phyloP scores from a whole-genome alignment of 2,888 invertebrate genomes.

The Hypolimnas misippus region DNA sequence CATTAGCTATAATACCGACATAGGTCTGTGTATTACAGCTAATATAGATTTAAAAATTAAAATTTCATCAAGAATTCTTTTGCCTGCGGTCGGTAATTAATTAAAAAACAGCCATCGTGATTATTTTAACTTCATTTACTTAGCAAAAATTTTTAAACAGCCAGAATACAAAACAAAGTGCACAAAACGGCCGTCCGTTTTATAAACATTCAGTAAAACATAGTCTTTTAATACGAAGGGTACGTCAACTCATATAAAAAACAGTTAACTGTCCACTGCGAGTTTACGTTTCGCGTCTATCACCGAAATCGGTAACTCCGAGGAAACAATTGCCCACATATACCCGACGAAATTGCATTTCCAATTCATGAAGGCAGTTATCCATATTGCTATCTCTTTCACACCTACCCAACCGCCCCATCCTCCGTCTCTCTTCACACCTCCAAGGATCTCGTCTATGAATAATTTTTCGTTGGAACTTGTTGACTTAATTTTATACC shows the following conservation, averaged over 20 bases:
- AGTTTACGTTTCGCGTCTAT: conserved; percentile 50
- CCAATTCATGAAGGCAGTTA: conserved; percentile 82
- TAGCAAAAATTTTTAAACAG: background rate
- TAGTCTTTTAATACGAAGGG: conserved; percentile 31
- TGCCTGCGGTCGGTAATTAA: no score
- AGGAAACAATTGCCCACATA: conserved; percentile 73
- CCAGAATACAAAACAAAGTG: conserved; percentile 15
- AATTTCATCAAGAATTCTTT: no score
- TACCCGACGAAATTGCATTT: conserved; percentile 79
- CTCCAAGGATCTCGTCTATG: conserved; percentile 69
- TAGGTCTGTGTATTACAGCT: no score
- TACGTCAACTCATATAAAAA: conserved; percentile 39
- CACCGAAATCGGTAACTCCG: conserved; percentile 64
- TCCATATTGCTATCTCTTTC: conserved; percentile 46
- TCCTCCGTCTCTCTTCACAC: conserved; percentile 46
- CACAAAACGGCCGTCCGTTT: conserved; percentile 18
- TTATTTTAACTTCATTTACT: no score
- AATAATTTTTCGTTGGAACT: conserved; percentile 76
- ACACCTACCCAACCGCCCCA: conserved; percentile 28
- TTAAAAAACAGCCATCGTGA: no score
- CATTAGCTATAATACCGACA: no score
- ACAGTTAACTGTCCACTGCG: conserved; percentile 37
- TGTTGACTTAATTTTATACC: conserved; percentile 84
- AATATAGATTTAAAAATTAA: no score
- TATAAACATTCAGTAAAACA: conserved; percentile 31